A percentile compares a stretch with the other conserved stretches of the same genome.
Conservation (phyloP, 92 coral and sea anemone genomes). For the Blastomussa wellsi region DNA sequence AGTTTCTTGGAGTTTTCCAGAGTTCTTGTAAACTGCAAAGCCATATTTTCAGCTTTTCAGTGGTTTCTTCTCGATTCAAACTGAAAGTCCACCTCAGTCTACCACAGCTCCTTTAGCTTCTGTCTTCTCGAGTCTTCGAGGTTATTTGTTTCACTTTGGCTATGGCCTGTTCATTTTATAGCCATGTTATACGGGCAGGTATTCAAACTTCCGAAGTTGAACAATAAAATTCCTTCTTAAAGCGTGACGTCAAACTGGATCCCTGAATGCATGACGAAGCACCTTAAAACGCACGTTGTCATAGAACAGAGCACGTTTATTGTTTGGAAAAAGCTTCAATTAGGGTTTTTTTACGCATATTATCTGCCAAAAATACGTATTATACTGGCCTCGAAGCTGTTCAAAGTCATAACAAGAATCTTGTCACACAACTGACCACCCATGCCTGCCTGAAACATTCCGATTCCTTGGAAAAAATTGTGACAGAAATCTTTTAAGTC, state of each 20-base stretch:
- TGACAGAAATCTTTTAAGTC: background rate
- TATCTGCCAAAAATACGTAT: background rate
- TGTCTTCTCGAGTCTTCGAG: conserved; percentile 23
- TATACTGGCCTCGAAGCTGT: too few relatives aligned
- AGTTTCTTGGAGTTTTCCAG: conserved; percentile 17
- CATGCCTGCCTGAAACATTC: background rate
- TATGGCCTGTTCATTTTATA: conserved; percentile 5
- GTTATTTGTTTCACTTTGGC: background rate
- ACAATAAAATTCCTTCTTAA: background rate
- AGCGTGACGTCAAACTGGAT: conserved; percentile 23
- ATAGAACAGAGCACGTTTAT: background rate
- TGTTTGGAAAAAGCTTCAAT: background rate
- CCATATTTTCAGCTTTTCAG: conserved; percentile 14
- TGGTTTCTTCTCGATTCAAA: background rate
- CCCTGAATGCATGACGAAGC: conserved; percentile 2
- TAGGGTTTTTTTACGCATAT: background rate
- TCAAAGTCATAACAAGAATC: too few relatives aligned
- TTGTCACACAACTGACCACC: background rate
- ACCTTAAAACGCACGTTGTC: background rate
- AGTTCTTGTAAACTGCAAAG: conserved; percentile 30
- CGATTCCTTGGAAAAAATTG: background rate
- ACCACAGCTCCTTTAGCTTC: background rate
- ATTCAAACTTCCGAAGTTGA: background rate
- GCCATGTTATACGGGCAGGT: background rate
- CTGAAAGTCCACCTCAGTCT: background rate